A percentile compares a stretch with the other conserved stretches of the same genome.
These are phyloP conservation scores for Aleiodes alternator DNA, from an alignment of 2,888 invertebrate species.

Conservation along the genomic window DNA sequence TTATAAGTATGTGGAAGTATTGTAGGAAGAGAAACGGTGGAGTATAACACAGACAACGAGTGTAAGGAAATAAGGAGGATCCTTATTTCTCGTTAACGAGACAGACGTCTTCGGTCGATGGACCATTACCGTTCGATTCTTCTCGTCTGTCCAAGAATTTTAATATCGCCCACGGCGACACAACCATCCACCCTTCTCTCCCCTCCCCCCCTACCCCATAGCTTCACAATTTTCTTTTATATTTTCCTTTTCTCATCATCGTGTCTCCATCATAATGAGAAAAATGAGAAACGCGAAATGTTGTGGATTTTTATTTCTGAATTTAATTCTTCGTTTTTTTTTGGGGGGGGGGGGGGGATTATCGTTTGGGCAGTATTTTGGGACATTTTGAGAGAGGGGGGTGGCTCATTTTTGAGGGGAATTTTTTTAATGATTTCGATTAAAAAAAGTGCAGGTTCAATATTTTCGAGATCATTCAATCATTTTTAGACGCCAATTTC, in stretches of 20 bases:
- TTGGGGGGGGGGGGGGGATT: neutral
- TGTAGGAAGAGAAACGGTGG: slow-evolving; percentile 7
- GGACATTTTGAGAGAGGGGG: neutral
- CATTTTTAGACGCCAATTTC: too few species aligned
- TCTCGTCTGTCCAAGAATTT: slow-evolving; percentile 39
- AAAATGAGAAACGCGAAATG: slow-evolving; percentile 33
- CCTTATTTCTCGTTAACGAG: slow-evolving; percentile 37
- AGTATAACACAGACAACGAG: neutral
- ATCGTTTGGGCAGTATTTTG: neutral
- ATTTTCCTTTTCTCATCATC: slow-evolving; percentile 21
- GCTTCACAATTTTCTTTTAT: slow-evolving; percentile 6
- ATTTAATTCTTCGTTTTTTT: neutral
- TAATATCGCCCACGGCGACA: slow-evolving; percentile 37
- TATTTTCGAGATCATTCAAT: too few species aligned
- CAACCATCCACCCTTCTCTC: neutral
- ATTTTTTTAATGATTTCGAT: too few species aligned
- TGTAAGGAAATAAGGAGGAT: slow-evolving; percentile 35
- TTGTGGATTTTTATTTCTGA: neutral
- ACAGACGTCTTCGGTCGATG: slow-evolving; percentile 31
- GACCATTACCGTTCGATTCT: slow-evolving; percentile 43
- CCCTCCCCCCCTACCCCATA: neutral
- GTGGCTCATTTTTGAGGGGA: too few species aligned
- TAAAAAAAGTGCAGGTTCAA: too few species aligned
- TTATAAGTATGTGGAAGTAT: slow-evolving; percentile 34
- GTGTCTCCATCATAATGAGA: slow-evolving; percentile 32